A percentile compares a stretch with the other conserved stretches of the same genome.
Conservation (phyloP, 2,113 vertebrate species). For the Nerophis ophidion region DNA sequence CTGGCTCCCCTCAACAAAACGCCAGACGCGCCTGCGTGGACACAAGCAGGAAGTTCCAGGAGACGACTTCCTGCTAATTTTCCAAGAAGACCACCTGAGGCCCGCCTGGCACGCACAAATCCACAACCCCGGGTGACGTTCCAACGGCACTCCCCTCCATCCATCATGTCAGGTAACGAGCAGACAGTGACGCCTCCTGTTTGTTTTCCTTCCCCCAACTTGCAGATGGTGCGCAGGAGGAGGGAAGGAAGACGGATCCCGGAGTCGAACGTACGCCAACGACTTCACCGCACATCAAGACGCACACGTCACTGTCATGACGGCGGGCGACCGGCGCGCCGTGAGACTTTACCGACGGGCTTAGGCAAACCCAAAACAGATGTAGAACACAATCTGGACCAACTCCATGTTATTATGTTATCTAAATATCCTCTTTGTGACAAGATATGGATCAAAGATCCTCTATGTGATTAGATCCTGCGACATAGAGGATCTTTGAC, state of each 20-base stretch:
- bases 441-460: too few species aligned
- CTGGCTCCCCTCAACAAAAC: constrained; percentile 46
- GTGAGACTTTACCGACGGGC: constrained; percentile 4
- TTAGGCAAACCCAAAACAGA: background rate
- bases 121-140: constrained; percentile 54
- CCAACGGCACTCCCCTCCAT: constrained; percentile 58
- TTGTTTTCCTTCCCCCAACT: constrained; percentile 33
- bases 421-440: too few species aligned
- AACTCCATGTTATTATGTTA: too few species aligned
- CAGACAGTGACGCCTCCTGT: constrained; percentile 53
- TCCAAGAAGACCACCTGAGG: constrained; percentile 50
- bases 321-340: constrained; percentile 18
- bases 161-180: constrained; percentile 75
- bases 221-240: constrained; percentile 65
- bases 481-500: too few species aligned
- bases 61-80: constrained; percentile 48
- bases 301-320: constrained; percentile 7
- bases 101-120: constrained; percentile 50
- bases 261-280: constrained; percentile 25
- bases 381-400: background rate
- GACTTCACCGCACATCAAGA: constrained; percentile 16
- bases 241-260: constrained; percentile 30
- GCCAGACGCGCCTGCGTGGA: constrained; percentile 48
- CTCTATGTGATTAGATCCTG: too few species aligned
- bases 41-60: constrained; percentile 43